phyloP scores from a whole-genome alignment of 2,113 vertebrate genomes.

The Otolemur garnettii region DNA sequence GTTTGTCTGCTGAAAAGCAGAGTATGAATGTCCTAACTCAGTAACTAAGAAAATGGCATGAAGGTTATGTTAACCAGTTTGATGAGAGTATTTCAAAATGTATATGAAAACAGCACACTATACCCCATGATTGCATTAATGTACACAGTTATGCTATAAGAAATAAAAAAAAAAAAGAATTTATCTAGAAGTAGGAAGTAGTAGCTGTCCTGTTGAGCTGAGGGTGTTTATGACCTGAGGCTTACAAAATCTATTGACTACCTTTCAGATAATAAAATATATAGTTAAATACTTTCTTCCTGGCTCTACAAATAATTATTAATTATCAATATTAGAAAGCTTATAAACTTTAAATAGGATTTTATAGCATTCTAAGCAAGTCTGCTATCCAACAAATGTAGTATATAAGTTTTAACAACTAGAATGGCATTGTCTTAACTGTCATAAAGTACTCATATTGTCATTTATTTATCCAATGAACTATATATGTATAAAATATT shows the following conservation, averaged over 20 bases:
- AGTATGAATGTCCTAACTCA: no score
- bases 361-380: conserved; percentile 14
- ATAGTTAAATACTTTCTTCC: not conserved
- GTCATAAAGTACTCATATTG: not conserved
- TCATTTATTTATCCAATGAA: not conserved
- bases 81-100: no score
- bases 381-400: not conserved
- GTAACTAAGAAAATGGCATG: no score
- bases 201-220: not conserved
- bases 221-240: not conserved
- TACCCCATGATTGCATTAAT: no score
- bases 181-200: not conserved
- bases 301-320: not conserved
- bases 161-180: not conserved
- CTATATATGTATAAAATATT: not conserved
- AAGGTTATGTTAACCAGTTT: no score
- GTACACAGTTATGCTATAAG: no score
- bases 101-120: no score
- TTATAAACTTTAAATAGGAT: not conserved
- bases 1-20: not conserved
- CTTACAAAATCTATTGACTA: not conserved
- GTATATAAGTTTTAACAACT: not conserved
- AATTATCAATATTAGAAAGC: not conserved
- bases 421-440: not conserved
- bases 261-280: not conserved